These are phyloP conservation scores for Heterodera schachtii DNA, from an alignment of 1,140 invertebrate species.

Conservation along the genomic window DNA sequence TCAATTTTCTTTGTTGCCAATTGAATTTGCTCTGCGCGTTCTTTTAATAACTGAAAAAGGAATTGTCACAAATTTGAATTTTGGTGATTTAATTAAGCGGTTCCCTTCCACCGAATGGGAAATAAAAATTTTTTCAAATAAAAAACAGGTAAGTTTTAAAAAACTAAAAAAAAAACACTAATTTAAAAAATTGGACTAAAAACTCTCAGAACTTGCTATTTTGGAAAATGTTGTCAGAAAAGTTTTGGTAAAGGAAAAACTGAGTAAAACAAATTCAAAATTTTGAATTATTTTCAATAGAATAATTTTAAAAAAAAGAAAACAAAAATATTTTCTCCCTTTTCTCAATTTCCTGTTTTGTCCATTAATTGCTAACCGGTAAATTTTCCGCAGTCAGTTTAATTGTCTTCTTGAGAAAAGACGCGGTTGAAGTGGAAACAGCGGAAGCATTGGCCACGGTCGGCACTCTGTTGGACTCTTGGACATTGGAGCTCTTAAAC, in stretches of 20 bases:
- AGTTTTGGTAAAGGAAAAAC: too few species aligned
- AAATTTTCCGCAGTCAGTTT: slow-evolving; percentile 21
- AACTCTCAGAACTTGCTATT: too few species aligned
- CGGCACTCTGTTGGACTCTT: slow-evolving; percentile 14
- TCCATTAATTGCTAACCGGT: slow-evolving; percentile 20
- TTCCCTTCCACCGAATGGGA: too few species aligned
- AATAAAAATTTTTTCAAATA: neutral
- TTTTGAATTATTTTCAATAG: too few species aligned
- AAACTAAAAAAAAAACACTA: too few species aligned
- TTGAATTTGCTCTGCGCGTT: slow-evolving; percentile 35
- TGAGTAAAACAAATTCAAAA: too few species aligned
- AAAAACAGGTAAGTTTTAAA: slow-evolving; percentile 1
- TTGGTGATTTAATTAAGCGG: slow-evolving; percentile 1
- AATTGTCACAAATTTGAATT: too few species aligned
- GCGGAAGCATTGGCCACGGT: neutral
- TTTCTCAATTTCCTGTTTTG: neutral
- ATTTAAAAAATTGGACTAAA: too few species aligned
- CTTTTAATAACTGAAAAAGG: slow-evolving; percentile 25
- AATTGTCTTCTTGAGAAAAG: slow-evolving; percentile 35
- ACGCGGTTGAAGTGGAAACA: slow-evolving; percentile 3
- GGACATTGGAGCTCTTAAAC: slow-evolving; percentile 3
- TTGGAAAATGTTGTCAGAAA: too few species aligned
- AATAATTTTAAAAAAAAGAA: too few species aligned
- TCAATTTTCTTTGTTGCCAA: slow-evolving; percentile 29
- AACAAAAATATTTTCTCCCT: too few species aligned